phyloP scores from a whole-genome alignment of 2,888 invertebrate genomes.

The Hesperia comma region DNA sequence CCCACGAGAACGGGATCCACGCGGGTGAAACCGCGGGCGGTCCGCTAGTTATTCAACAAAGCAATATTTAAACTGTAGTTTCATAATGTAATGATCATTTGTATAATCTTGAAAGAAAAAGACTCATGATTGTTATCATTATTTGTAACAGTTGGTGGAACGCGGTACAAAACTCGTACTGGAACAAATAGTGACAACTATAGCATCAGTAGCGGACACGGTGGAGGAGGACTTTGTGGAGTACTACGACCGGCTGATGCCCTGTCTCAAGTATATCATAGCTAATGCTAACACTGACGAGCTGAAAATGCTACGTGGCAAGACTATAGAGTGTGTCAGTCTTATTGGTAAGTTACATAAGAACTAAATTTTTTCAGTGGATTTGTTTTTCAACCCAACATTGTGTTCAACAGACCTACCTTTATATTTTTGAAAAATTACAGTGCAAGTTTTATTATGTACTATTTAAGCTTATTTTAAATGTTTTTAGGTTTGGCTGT shows the following conservation, averaged over 20 bases:
- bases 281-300: conserved; percentile 95
- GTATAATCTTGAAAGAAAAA: too few relatives aligned
- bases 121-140: neutral
- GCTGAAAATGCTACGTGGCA: conserved; percentile 95
- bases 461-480: neutral
- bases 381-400: too few relatives aligned
- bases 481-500: conserved; percentile 85
- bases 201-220: conserved; percentile 99
- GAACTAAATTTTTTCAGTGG: too few relatives aligned
- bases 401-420: too few relatives aligned
- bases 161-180: conserved; percentile 97
- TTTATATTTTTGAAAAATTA: too few relatives aligned
- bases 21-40: too few relatives aligned
- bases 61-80: too few relatives aligned
- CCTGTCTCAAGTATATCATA: conserved; percentile 98
- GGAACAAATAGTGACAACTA: conserved; percentile 99
- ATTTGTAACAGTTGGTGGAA: conserved; percentile 87
- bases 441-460: too few relatives aligned
- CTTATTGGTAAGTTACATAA: conserved; percentile 89
- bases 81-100: too few relatives aligned
- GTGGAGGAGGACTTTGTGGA: conserved; percentile 97
- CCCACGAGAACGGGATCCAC: too few relatives aligned
- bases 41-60: too few relatives aligned
- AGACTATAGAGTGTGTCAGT: conserved; percentile 99
- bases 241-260: conserved; percentile 97